Evolutionary conservation across 2,797 vertebrate species (phyloP), one percentile per base, ranked within the genome.

Genomic region (Epinephelus malabaricus): DNA sequence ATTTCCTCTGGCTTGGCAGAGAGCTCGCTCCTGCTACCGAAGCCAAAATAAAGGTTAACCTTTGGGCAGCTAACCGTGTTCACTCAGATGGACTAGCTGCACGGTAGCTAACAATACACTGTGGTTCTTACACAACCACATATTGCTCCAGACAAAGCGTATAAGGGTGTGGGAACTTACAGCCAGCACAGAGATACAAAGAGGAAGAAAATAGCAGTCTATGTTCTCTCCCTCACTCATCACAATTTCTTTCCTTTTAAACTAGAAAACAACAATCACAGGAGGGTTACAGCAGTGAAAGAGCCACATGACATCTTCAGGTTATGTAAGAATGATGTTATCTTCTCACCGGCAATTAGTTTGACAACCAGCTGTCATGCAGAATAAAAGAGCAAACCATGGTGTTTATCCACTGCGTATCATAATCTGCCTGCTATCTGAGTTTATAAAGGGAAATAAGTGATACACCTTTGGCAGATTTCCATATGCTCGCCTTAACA

Each of bases 41-140:
- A 76, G 82, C 79, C 86, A 85, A 83, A 84, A 50, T 86, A 84
- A 89, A 88, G 74, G 83, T 90, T 80, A 83, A 76, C 40, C 21
- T 70, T 56, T 81, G 71, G 73, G 43, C 69, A 83, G 64, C 43
- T 70, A 4, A 69, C 66, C 2, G 9, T 75, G 47, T 71, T 79
- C 69, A 74, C 21, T 51, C 46, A 62, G 61, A 76, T 62, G 14
- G 50, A 43, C 65, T 61, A 55, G 49, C 56, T 65, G 43, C 46
- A 73, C 68, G 15, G 61, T 73, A 60, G 66, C 54, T 67, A 46
- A 56, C 30, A 25, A 25, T 25, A 30, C 30, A 61, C 11, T 4
- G 38, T 19, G 17, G 13, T 56, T 70, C 23, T 34, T 55, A 45
- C 21, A 30, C 45, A 23, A 49, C n/a, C 40, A 65, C 19, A 23